Percentiles rank a stretch among this genome's conserved stretches.
Evolutionary conservation across 1,140 invertebrate species (phyloP).

Genomic region (Drosophila watanabei): DNA sequence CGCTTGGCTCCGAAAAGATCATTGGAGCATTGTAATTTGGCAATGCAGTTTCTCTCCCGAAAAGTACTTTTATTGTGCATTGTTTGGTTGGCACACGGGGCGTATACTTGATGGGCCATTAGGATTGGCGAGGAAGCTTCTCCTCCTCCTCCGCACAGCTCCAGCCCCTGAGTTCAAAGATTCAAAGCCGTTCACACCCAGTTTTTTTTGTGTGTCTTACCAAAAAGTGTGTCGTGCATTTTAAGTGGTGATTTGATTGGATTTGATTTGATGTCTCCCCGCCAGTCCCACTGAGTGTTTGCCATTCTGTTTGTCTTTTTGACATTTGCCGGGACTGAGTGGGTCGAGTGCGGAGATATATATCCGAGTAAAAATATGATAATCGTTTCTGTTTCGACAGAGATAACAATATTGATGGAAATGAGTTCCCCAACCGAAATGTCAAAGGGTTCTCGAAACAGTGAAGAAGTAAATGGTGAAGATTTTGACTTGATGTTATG

Average conservation of each 20-base stretch:
- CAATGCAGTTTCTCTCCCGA: constrained; percentile 25
- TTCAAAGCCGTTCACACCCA: constrained; percentile 58
- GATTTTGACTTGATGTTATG: background rate
- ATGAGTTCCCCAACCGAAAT: constrained; percentile 31
- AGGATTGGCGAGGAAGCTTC: constrained; percentile 43
- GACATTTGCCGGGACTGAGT: constrained; percentile 57
- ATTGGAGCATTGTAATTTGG: constrained; percentile 68
- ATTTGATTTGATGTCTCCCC: constrained; percentile 54
- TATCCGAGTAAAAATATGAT: constrained; percentile 66
- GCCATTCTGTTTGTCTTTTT: constrained; percentile 46
- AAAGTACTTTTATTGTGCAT: constrained; percentile 58
- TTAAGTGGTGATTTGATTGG: constrained; percentile 68
- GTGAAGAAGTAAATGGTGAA: background rate
- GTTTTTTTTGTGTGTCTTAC: constrained; percentile 33
- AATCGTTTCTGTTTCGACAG: constrained; percentile 33
- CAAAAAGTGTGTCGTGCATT: constrained; percentile 75
- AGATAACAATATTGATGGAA: constrained; percentile 30
- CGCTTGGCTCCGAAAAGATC: constrained; percentile 50
- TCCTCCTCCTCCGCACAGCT: constrained; percentile 12
- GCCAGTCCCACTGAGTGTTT: constrained; percentile 26
- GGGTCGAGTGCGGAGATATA: constrained; percentile 51
- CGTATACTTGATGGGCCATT: constrained; percentile 45
- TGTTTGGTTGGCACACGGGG: constrained; percentile 53
- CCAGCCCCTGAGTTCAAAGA: constrained; percentile 55
- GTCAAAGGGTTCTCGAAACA: constrained; percentile 52